These are phyloP conservation scores for Acleris emargana DNA, from an alignment of 2,888 invertebrate species.

Conservation along the genomic window DNA sequence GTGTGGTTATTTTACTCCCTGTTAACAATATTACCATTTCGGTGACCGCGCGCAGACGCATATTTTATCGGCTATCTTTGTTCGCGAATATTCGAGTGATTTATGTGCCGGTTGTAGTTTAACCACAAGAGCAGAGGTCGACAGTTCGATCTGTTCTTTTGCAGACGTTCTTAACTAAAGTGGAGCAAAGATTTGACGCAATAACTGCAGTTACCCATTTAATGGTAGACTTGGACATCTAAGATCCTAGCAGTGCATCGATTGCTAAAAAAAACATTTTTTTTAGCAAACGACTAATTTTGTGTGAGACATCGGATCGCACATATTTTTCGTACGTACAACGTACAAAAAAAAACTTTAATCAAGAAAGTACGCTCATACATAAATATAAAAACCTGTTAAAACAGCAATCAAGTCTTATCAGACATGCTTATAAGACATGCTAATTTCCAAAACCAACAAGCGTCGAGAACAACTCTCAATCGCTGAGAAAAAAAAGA, in stretches of 20 bases:
- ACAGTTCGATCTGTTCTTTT: no score
- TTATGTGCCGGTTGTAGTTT: background rate
- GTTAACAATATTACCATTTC: conserved; percentile 82
- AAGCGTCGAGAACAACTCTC: conserved; percentile 63
- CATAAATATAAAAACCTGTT: conserved; percentile 53
- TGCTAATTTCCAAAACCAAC: conserved; percentile 84
- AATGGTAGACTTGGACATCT: no score
- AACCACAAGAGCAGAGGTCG: no score
- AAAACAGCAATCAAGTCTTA: conserved; percentile 76
- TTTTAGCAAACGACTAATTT: no score
- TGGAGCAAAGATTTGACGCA: no score
- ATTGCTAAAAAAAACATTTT: no score
- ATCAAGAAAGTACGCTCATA: background rate
- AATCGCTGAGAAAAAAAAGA: conserved; percentile 61
- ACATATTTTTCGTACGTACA: no score
- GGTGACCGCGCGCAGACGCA: conserved; percentile 73
- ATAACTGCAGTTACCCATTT: no score
- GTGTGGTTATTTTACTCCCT: conserved; percentile 71
- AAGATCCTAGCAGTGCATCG: no score
- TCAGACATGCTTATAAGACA: conserved; percentile 82
- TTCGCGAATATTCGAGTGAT: conserved; percentile 36
- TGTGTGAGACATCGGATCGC: no score
- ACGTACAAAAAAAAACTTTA: no score
- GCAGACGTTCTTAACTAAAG: no score
- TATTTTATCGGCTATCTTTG: conserved; percentile 66